Conservation (phyloP, 2,113 vertebrate genomes). For the Prietella phreatophila region DNA sequence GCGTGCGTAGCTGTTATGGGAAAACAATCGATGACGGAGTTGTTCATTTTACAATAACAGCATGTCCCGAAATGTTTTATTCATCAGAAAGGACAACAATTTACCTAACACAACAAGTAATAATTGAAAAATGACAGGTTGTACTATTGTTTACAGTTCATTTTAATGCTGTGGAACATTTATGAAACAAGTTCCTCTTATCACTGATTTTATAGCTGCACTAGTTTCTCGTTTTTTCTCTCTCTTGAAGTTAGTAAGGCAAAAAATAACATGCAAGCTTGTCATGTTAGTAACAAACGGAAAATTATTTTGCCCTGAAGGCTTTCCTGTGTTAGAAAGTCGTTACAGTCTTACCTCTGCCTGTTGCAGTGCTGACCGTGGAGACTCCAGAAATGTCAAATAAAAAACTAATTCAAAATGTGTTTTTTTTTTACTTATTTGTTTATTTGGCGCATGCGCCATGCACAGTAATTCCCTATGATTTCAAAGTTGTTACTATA, state of each 20-base stretch:
- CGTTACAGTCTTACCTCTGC: background rate
- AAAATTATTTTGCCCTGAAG: background rate
- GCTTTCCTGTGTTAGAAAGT: background rate
- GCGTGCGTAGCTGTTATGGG: background rate
- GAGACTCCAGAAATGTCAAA: background rate
- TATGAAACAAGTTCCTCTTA: background rate
- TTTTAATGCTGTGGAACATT: background rate
- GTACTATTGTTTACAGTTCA: background rate
- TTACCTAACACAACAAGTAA: background rate
- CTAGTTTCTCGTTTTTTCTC: background rate
- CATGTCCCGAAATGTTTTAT: background rate
- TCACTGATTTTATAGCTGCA: background rate
- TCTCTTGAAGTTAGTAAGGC: background rate
- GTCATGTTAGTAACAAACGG: background rate
- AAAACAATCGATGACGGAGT: background rate
- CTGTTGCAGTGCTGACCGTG: background rate
- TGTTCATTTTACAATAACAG: background rate
- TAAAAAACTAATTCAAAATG: background rate
- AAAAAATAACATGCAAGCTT: background rate
- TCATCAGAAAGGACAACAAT: background rate
- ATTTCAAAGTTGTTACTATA: background rate
- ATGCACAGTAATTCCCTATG: background rate
- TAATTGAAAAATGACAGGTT: background rate
- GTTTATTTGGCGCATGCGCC: background rate
- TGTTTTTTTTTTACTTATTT: background rate